Evolutionary conservation across 2,113 vertebrate species (phyloP).

Genomic region (Catharus minimus): DNA sequence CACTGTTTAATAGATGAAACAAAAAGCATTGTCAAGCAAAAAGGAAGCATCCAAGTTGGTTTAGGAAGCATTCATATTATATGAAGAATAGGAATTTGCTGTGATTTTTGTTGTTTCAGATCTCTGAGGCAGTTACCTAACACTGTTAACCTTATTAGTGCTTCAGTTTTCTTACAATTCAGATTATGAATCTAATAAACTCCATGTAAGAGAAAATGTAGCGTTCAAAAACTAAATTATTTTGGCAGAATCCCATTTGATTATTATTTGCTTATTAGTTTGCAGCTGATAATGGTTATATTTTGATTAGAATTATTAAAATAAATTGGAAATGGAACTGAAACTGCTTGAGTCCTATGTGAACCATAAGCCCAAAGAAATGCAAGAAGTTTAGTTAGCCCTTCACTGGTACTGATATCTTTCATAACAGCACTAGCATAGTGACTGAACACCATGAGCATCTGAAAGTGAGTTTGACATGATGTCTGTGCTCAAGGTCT

Average conservation of each 20-base stretch:
- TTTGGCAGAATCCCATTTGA: neutral
- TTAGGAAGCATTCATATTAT: conserved; percentile 36
- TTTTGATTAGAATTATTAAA: neutral
- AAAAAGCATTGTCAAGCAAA: conserved; percentile 63
- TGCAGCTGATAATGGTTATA: neutral
- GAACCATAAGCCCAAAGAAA: neutral
- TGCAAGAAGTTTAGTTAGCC: neutral
- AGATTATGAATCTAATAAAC: conserved; percentile 7
- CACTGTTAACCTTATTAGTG: neutral
- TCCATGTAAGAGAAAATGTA: neutral
- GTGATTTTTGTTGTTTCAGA: conserved; percentile 47
- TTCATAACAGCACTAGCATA: neutral
- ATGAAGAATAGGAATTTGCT: conserved; percentile 42
- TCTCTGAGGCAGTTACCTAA: neutral
- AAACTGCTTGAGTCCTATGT: neutral
- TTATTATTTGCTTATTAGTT: neutral
- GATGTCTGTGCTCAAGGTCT: neutral
- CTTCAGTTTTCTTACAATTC: neutral
- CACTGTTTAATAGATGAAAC: conserved; percentile 71
- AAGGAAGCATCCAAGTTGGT: conserved; percentile 53
- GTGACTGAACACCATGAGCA: neutral
- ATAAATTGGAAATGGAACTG: neutral
- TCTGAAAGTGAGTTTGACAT: neutral
- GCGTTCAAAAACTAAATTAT: neutral
- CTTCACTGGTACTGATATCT: neutral